Conservation (phyloP, 64 coral and sea anemone genomes). For the Acropora yongei region DNA sequence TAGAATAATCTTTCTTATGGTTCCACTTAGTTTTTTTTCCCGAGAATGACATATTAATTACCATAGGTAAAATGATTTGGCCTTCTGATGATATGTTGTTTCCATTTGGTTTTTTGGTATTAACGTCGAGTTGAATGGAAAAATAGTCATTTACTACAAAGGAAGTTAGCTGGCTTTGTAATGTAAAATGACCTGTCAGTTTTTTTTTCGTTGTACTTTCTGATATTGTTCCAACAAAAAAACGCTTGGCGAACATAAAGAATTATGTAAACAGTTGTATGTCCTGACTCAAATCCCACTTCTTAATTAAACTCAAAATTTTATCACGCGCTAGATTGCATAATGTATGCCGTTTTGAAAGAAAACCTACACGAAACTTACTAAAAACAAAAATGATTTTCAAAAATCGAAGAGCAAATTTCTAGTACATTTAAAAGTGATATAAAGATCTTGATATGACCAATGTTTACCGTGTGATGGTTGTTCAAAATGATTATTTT, state of each 20-base stretch:
- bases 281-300: slow-evolving; percentile 20
- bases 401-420: neutral
- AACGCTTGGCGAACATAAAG: slow-evolving; percentile 11
- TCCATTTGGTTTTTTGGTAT: neutral
- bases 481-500: neutral
- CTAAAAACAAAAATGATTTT: neutral
- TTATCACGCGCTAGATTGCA: slow-evolving; percentile 4
- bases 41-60: slow-evolving; percentile 54
- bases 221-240: neutral
- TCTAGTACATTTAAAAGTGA: slow-evolving; percentile 20
- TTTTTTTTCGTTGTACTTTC: slow-evolving; percentile 10
- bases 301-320: slow-evolving; percentile 48
- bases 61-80: slow-evolving; percentile 7
- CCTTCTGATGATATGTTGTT: neutral
- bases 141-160: neutral
- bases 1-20: slow-evolving; percentile 29
- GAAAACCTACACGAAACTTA: neutral
- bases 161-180: slow-evolving; percentile 19
- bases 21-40: slow-evolving; percentile 18
- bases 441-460: neutral
- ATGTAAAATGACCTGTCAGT: neutral
- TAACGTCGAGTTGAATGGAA: slow-evolving; percentile 7
- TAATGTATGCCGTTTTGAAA: slow-evolving; percentile 16
- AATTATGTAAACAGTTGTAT: slow-evolving; percentile 49
- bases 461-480: neutral